These are phyloP conservation scores for Plagiodera versicolora DNA, from an alignment of 2,888 invertebrate genomes.

Conservation along the genomic window DNA sequence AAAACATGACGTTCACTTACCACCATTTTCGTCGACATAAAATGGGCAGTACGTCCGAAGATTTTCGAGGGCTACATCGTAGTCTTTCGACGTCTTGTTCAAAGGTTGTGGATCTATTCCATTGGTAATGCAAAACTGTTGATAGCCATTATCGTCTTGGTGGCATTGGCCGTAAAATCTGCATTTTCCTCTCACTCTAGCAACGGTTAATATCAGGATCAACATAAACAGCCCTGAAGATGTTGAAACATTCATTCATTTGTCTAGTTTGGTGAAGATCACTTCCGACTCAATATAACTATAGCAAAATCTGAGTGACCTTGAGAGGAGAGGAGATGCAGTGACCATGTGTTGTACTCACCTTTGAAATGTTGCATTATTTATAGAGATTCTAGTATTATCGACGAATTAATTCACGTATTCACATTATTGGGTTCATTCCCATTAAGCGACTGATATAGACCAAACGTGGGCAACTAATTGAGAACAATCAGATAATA, in stretches of 20 bases:
- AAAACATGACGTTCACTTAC: constrained; percentile 20
- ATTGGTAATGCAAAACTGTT: constrained; percentile 32
- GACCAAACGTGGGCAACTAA: too few relatives aligned
- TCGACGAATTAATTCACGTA: too few relatives aligned
- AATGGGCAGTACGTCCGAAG: constrained; percentile 66
- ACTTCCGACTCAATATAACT: too few relatives aligned
- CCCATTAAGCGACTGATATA: too few relatives aligned
- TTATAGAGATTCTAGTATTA: background rate
- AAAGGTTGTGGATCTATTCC: constrained; percentile 47
- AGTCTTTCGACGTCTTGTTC: constrained; percentile 39
- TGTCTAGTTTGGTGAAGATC: too few relatives aligned
- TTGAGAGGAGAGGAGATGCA: too few relatives aligned
- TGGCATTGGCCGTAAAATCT: constrained; percentile 31
- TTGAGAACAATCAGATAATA: background rate
- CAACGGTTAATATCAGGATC: background rate
- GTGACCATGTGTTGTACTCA: background rate
- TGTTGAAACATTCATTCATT: background rate
- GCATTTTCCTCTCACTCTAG: constrained; percentile 22
- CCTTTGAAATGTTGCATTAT: background rate
- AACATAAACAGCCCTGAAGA: background rate
- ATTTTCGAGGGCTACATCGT: constrained; percentile 48
- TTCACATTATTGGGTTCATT: too few relatives aligned
- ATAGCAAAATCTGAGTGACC: too few relatives aligned
- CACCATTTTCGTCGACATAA: constrained; percentile 50
- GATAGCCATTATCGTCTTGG: constrained; percentile 24